Evolutionary conservation across 2,888 invertebrate genomes (phyloP).

Genomic region (Tenthredo amoena): DNA sequence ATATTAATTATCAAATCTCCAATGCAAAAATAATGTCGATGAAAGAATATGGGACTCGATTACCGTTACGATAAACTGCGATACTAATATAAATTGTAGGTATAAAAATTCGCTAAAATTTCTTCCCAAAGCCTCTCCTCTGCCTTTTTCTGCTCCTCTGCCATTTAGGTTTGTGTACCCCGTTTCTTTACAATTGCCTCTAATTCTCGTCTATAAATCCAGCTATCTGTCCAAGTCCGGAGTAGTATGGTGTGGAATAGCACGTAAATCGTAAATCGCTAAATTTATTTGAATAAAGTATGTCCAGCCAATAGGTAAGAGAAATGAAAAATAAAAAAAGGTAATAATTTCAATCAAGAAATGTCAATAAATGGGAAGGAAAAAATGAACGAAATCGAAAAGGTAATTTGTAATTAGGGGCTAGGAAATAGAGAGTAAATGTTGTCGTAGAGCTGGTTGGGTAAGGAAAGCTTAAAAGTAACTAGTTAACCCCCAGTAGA

Average conservation of each 20-base stretch:
- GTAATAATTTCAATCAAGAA: not conserved
- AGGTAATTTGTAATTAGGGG: constrained; percentile 10
- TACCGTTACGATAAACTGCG: not conserved
- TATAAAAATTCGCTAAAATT: not conserved
- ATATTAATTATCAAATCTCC: not conserved
- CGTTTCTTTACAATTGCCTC: not conserved
- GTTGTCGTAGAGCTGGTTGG: not conserved
- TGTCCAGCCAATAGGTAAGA: not conserved
- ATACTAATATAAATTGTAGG: not conserved
- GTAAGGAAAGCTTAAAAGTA: constrained; percentile 37
- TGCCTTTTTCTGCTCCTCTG: not conserved
- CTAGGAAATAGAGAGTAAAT: constrained; percentile 20
- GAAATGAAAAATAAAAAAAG: not conserved
- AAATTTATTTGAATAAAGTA: not conserved
- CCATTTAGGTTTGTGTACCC: not conserved
- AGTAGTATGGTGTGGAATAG: constrained; percentile 72
- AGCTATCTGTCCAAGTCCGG: not conserved
- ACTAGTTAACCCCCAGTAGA: constrained; percentile 58
- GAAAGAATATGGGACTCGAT: not conserved
- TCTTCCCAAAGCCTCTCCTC: not conserved
- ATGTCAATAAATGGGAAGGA: constrained; percentile 21
- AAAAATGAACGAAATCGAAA: constrained; percentile 9
- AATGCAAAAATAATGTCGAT: not conserved
- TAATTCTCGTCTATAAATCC: not conserved
- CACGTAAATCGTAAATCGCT: constrained; percentile 55